Base-by-base conservation (phyloP, 2,888 invertebrate species). In the Leucozona laternaria region DNA sequence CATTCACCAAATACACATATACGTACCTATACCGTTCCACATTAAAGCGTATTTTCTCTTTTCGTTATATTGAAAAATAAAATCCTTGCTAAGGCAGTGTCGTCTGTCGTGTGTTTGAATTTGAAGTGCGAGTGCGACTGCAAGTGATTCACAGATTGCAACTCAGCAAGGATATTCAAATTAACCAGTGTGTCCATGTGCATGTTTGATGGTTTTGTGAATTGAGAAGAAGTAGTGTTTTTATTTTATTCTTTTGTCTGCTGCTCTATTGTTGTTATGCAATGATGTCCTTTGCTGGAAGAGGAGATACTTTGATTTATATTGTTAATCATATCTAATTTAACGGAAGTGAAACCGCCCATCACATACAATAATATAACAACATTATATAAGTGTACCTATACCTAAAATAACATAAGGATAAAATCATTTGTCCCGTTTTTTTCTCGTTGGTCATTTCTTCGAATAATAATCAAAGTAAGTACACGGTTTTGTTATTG, bases 341-440 rank as follows among this genome's bases (percentile, higher is more conserved):
- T 68, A 37, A 53, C 7, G 53, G 53, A 53, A 68, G 68, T 68
- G 68, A 68, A 68, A 53, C 68, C 50, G 50, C 68, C 68, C 68
- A 20, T 53, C 22, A 53, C 15, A 40, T 22, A 50, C 8, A 31
- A 8, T 31, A 31, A 50, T 17, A n/a, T n/a, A n/a, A 53, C 20
- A 68, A 25, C 25, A 53, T 68, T 68, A 68, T 68, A 68, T 68
- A 68, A 68, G 68, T 53, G 20, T 20, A 8, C 31, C 31, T 6
- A 6, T 7, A 2, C 3, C 28, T 28, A 28, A 28, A 28, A 5
- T 28, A 31, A 15, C 37, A 68, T 68, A 50, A 37, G 68, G 68
- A 68, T 68, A 48, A 10, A 48, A 43, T 34, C 5, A 10, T 31
- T 22, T n/a, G 66, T 50, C 50, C 66, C 20, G n/a, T 48, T 1